Evolutionary conservation across 2,113 vertebrate genomes (phyloP), one percentile per base, ranked within the genome.

Genomic region (Columba janthina): DNA sequence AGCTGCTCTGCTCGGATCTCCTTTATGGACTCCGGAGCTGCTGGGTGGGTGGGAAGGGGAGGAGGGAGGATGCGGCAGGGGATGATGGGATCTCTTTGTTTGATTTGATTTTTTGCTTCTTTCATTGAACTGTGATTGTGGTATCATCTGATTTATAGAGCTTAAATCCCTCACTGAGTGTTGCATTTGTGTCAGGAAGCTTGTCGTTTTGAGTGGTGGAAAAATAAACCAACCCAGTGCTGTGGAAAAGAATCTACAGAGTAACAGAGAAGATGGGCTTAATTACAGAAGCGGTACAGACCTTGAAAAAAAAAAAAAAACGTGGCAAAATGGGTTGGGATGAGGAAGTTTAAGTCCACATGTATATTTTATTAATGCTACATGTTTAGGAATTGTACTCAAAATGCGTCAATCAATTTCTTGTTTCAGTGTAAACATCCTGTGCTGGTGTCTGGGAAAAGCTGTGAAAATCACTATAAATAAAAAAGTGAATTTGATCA

Each of bases 81-180:
- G 89, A 95, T 97, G 95, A 94, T 97, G 96, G 96, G 96, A 97
- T 97, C 93, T 97, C 95, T 96, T 97, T 96, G 96, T 94, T 96
- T 93, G 94, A 95, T 97, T 91, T 93, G 93, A 73, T 95, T 96
- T 94, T 94, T 92, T 96, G 79, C 88, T 95, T 86, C 90, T 94
- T 84, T 87, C 93, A 95, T 96, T 95, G 93, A 96, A 72, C 77
- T 85, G 58, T 85, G 89, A 86, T 95, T 94, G 93, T 94, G 84
- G 62, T 58, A 70, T 89, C 87, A 24, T 79, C 74, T 79, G 89
- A 71, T 93, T 94, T 93, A 85, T 19, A 29, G 93, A 57, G 70
- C 78, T 93, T 76, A 79, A 92, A 88, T 82, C 72, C 81, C 50
- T 93, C 54, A 3, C 36, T 10, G 67, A 36, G 46, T 34, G 56